These are phyloP conservation scores for Arenaria interpres DNA, from an alignment of 2,113 vertebrate genomes.

Conservation along the genomic window DNA sequence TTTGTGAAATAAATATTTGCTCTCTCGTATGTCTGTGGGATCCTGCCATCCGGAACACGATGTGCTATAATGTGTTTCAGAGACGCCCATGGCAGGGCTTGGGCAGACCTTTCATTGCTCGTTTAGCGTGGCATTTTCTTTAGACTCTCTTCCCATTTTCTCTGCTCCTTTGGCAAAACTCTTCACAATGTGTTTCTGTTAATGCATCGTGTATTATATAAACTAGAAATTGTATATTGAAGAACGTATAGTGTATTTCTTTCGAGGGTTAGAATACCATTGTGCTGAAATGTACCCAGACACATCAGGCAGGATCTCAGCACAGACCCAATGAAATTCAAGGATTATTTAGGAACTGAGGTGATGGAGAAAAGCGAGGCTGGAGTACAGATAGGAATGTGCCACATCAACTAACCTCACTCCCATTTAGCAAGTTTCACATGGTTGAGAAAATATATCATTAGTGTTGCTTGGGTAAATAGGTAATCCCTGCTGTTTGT, in stretches of 20 bases:
- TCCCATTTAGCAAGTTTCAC: not conserved
- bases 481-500: not conserved
- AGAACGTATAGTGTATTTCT: not conserved
- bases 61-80: constrained; percentile 44
- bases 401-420: accelerated
- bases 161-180: not conserved
- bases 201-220: not conserved
- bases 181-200: not conserved
- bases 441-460: not conserved
- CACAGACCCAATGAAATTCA: not conserved
- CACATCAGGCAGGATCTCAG: not conserved
- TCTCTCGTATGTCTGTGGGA: constrained; percentile 41
- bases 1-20: constrained; percentile 67
- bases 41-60: constrained; percentile 38
- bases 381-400: not conserved
- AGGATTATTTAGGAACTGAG: not conserved
- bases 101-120: not conserved
- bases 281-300: not conserved
- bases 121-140: not conserved
- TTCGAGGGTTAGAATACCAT: not conserved
- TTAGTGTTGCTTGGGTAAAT: not conserved
- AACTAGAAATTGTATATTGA: not conserved
- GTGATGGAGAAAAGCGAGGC: not conserved
- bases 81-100: not conserved
- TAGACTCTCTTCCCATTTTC: not conserved